phyloP scores from a whole-genome alignment of 1,140 invertebrate species.

The Hylaeus volcanicus region DNA sequence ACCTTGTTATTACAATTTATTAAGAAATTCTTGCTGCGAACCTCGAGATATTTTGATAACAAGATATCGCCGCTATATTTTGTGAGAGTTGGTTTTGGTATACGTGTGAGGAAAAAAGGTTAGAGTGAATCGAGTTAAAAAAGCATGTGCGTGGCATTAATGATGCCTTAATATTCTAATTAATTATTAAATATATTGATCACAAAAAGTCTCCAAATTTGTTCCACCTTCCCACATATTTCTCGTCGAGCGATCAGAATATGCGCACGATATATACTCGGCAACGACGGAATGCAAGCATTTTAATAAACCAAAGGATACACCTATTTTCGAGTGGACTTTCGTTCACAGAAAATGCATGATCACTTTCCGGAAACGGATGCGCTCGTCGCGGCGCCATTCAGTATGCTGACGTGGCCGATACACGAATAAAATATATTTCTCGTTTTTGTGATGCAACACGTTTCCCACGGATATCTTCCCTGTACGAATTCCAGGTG shows the following conservation, averaged over 20 bases:
- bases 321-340: slow-evolving; percentile 2
- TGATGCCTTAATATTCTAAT: too few species aligned
- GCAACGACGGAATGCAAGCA: not conserved
- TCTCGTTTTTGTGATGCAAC: not conserved
- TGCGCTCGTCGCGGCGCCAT: slow-evolving; percentile 22
- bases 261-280: too few species aligned
- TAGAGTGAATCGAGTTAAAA: too few species aligned
- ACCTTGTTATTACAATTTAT: not conserved
- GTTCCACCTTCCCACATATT: not conserved
- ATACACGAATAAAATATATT: slow-evolving; percentile 37
- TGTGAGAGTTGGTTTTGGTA: too few species aligned
- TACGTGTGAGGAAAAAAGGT: too few species aligned
- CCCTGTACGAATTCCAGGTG: not conserved
- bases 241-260: too few species aligned
- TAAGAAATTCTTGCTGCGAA: not conserved
- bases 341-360: slow-evolving; percentile 9
- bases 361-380: slow-evolving; percentile 33
- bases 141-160: too few species aligned
- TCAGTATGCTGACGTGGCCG: slow-evolving; percentile 10
- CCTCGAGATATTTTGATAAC: too few species aligned
- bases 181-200: too few species aligned
- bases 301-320: slow-evolving; percentile 17
- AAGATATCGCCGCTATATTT: not conserved
- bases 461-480: not conserved
- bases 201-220: too few species aligned